Evolutionary conservation across 2,113 vertebrate species (phyloP), one percentile per base, ranked within the genome.

Genomic region (Cairina moschata): DNA sequence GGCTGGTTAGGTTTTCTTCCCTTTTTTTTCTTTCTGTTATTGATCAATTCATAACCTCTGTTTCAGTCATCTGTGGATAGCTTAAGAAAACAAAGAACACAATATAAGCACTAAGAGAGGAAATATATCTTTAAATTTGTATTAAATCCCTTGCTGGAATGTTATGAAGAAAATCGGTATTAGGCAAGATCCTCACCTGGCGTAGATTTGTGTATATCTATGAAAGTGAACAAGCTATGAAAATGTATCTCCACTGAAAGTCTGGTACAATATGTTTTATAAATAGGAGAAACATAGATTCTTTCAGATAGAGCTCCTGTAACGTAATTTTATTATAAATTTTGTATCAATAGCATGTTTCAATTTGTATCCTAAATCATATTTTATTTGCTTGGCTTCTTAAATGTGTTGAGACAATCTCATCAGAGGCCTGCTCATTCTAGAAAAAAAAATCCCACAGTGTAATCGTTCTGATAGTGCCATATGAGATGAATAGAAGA

Each of bases 271-370:
- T 86, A n/a, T 40, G 31, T 68, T 92, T 95, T 82, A 42, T 67
- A 82, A 21, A 54, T 74, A 77, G 31, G 4, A 52, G 54, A 44
- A 81, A 65, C 38, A 71, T 5, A 74, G 40, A 67, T 90, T 60
- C 3, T 11, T 92, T 79, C 58, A 82, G 69, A 65, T 2, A 77
- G 79, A 86, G 58, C 15, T 4, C 1, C 38, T 62, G 31, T 44
- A 92, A 84, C 17, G 22, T 5, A 65, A 84, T 92, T 87, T 92
- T 59, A 88, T 72, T 5, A 84, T 72, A 86, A 88, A 93, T 93
- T 88, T 83, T 75, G 28, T 89, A 75, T 78, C 80, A 60, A 31
- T 72, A 58, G 2, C 48, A 60, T 88, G 76, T 86, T 86, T 86
- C 60, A 23, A 25, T 85, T 86, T 79, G 66, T 69, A 89, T 44